Evolutionary conservation across 2,113 vertebrate genomes (phyloP).

Genomic region (Ammodytes marinus): DNA sequence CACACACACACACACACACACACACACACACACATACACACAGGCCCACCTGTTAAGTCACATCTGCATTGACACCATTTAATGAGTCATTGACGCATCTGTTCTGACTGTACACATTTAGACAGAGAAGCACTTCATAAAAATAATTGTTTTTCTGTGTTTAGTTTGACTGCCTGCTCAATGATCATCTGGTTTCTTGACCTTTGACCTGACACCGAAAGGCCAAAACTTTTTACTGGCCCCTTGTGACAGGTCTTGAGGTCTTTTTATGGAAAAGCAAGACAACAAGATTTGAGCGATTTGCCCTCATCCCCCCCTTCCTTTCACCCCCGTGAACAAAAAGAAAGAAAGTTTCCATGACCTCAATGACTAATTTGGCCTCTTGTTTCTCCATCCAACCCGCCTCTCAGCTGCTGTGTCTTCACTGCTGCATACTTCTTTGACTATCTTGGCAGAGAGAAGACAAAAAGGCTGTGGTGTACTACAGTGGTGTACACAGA

Average conservation of each 20-base stretch:
- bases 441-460: constrained; percentile 28
- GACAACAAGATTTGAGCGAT: neutral
- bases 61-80: constrained; percentile 49
- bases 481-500: constrained; percentile 3
- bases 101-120: constrained; percentile 9
- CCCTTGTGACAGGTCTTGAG: neutral
- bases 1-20: neutral
- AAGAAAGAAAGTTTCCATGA: constrained; percentile 47
- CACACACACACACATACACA: constrained; percentile 31
- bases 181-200: constrained; percentile 4
- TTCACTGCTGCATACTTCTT: constrained; percentile 27
- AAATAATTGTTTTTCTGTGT: too few relatives aligned
- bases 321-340: constrained; percentile 30
- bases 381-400: constrained; percentile 14
- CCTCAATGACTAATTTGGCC: constrained; percentile 32
- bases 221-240: neutral
- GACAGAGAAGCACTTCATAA: neutral
- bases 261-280: neutral
- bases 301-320: neutral
- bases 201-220: constrained; percentile 13
- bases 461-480: constrained; percentile 22
- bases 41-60: constrained; percentile 57
- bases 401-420: constrained; percentile 11
- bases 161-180: too few relatives aligned
- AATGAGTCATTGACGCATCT: constrained; percentile 45